These are phyloP conservation scores for Oscarella lobularis DNA, from an alignment of 37 sponge, comb jelly and placozoan species.

Conservation along the genomic window DNA sequence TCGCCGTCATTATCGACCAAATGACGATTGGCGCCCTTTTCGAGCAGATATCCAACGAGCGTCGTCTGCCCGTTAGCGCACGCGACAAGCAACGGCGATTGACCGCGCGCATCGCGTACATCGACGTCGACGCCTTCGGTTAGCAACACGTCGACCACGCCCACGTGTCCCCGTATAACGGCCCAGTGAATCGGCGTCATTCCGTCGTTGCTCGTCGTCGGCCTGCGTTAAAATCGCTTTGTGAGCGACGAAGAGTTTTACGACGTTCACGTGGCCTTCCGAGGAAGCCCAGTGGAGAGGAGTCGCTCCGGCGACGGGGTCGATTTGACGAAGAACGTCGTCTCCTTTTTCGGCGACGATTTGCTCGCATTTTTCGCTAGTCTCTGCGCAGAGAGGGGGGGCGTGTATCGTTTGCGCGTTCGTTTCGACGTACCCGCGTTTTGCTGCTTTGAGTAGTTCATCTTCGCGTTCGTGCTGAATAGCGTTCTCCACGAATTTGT, in stretches of 20 bases:
- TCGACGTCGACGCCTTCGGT: background rate
- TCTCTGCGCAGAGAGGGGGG: background rate
- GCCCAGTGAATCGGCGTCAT: slow-evolving; percentile 7
- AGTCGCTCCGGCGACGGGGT: background rate
- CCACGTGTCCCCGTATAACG: background rate
- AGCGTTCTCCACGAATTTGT: too few relatives aligned
- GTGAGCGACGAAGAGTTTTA: background rate
- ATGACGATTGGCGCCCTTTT: background rate
- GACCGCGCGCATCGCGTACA: background rate
- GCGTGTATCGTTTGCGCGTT: background rate
- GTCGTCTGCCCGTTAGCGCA: background rate
- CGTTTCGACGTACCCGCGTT: slow-evolving; percentile 2
- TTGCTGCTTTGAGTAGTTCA: background rate
- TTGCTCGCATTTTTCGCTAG: background rate
- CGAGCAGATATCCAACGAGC: background rate
- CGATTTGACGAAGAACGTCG: background rate
- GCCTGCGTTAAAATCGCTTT: too few relatives aligned
- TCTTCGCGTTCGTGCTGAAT: background rate
- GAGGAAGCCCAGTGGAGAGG: background rate
- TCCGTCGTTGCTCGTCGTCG: background rate
- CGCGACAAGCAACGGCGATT: background rate
- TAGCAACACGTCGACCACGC: background rate
- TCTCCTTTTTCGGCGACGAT: background rate
- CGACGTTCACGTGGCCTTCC: background rate
- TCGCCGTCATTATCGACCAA: background rate